Evolutionary conservation across 2,113 vertebrate genomes (phyloP).

Genomic region (Microcebus lehilahytsara): DNA sequence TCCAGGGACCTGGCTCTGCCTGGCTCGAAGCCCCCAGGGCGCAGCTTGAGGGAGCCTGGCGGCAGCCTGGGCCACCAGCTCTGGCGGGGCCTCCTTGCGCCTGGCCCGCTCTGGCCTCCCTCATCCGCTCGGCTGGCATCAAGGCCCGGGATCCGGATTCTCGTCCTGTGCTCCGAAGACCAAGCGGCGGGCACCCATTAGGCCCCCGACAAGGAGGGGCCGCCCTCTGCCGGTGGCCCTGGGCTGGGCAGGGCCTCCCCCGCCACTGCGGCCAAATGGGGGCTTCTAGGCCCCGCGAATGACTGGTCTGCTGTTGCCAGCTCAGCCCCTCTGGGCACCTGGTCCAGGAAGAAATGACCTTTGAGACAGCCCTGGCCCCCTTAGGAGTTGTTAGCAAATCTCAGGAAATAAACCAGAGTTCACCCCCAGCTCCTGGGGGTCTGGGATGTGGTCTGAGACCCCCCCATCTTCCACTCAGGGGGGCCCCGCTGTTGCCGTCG

Average conservation of each 20-base stretch:
- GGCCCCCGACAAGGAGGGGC: neutral
- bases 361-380: rapidly evolving
- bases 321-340: neutral
- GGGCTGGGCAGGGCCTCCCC: neutral
- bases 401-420: no score
- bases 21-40: rapidly evolving
- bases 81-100: neutral
- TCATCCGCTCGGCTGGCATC: neutral
- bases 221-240: neutral
- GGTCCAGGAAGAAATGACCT: neutral
- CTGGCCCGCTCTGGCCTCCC: neutral
- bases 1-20: neutral
- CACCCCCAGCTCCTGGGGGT: no score
- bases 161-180: neutral
- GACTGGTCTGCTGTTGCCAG: neutral
- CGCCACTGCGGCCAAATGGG: neutral
- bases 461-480: no score
- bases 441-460: neutral
- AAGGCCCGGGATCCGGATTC: neutral
- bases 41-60: rapidly evolving
- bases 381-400: rapidly evolving
- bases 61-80: neutral
- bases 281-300: neutral
- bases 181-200: neutral
- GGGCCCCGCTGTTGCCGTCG: neutral